Base-by-base conservation (phyloP, 2,888 invertebrate species). In the Ochropleura plecta region DNA sequence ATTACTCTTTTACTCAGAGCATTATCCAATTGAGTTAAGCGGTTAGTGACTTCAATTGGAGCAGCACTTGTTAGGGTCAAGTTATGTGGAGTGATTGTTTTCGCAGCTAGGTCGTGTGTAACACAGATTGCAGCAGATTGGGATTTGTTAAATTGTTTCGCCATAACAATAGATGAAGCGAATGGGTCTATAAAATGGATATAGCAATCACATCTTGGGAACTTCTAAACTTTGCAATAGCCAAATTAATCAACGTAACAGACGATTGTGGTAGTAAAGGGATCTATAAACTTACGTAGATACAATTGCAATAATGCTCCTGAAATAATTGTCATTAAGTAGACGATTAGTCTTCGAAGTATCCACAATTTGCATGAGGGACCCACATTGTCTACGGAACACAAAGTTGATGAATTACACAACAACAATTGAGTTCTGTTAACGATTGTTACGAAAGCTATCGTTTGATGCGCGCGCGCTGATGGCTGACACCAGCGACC, bases 21-120 rank as follows among this genome's bases (percentile, higher is more conserved):
- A 92, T 94, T 94, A 94, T 94, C 91, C 94, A 94, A 93, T 95
- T 92, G 89, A 89, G 78, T 86, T 87, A 93, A 94, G 89, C 92
- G 93, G 92, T 93, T 94, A 91, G 93, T 93, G 91, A 90, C 88
- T 91, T 89, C 86, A 89, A 88, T 87, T 84, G 87, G 75, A 88
- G 85, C 91, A 90, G 87, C 91, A 91, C 91, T 90, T 87, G 88
- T 86, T 84, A 86, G 86, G 83, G 88, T 81, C 80, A 81, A 86
- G 75, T 77, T 86, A 68, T 79, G 53, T 67, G 65, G 66, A 65
- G 76, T 79, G 83, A 81, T 83, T 89, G 80, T 76, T 78, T 57
- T 72, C 59, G 49, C 63, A 67, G 81, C 57, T 62, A 44, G 74
- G 71, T 64, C 78, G 71, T 20, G 48, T 69, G 69, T 70, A 65